Percentiles rank a stretch among this genome's conserved stretches.
Evolutionary conservation across 2,113 vertebrate species (phyloP).

Genomic region (Coracopsis vasa): DNA sequence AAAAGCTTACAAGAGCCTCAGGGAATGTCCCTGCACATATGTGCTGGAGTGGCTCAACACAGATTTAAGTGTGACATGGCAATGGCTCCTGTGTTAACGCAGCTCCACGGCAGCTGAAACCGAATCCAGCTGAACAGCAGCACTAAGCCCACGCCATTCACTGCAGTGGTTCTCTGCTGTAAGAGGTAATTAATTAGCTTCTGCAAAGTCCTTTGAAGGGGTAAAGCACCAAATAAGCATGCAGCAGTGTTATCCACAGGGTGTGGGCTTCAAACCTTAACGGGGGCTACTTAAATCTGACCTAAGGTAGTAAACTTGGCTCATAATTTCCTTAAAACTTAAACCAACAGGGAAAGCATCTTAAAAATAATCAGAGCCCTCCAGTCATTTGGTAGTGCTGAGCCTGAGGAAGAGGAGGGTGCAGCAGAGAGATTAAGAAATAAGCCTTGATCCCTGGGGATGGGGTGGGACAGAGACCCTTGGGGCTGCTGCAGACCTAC

Average conservation of each 20-base stretch:
- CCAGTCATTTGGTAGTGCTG: background rate
- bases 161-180: background rate
- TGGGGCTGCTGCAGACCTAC: background rate
- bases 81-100: background rate
- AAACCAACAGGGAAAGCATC: background rate
- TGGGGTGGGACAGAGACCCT: background rate
- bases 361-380: background rate
- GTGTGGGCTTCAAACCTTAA: background rate
- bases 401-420: background rate
- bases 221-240: background rate
- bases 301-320: background rate
- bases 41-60: background rate
- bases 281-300: background rate
- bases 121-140: background rate
- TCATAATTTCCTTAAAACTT: background rate
- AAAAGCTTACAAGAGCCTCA: background rate
- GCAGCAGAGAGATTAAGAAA: background rate
- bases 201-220: background rate
- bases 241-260: fast-evolving
- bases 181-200: background rate
- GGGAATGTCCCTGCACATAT: background rate
- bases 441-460: background rate
- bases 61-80: background rate
- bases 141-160: fast-evolving
- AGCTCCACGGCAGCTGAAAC: background rate